Evolutionary conservation across 2,113 vertebrate genomes (phyloP), one percentile per base, ranked within the genome.

Genomic region (Lagopus leucura): DNA sequence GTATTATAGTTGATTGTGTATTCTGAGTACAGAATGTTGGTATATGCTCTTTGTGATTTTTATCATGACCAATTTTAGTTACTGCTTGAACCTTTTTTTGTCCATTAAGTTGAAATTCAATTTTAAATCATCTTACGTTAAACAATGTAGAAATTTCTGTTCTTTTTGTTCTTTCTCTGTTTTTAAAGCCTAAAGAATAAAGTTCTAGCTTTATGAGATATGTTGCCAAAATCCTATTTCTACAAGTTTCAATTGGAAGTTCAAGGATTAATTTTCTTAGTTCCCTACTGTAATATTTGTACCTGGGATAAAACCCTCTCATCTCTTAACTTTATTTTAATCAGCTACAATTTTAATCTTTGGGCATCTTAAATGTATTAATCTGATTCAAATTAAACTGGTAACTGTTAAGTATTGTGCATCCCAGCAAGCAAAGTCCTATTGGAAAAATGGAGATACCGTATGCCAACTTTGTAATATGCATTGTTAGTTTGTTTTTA

Each of bases 331-430:
- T 89, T 87, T 65, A 30, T 63, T 84, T 87, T 87, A 80, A 89
- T 88, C 13, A 45, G 2, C 58, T 89, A 15, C 75, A 89, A 73
- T 10, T 73, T 88, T 45, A 89, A 85, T 66, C 7, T 10, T 82
- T 4, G 3, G 73, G 15, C 66, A 48, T 73, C 86, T 92, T 16
- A 75, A 86, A 52, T 89, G 20, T 79, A 82, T 79, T 89, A 71
- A 74, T 77, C 64, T 94, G 60, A 91, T 82, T 88, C 52, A 90
- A 86, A 95, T 88, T 83, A 93, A 80, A 43, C 15, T 67, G 47
- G 50, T 60, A 92, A 70, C 8, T 79, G 30, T 9, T 72, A 65
- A 57, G 18, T 36, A 32, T 30, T 25, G 19, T 80, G 79, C 58
- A 60, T 11, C 21, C 14, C 50, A 74, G 69, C 48, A 74, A 71